Base-by-base conservation (phyloP, 92 coral and sea anemone genomes). In the Umimayanthus kanabou region DNA sequence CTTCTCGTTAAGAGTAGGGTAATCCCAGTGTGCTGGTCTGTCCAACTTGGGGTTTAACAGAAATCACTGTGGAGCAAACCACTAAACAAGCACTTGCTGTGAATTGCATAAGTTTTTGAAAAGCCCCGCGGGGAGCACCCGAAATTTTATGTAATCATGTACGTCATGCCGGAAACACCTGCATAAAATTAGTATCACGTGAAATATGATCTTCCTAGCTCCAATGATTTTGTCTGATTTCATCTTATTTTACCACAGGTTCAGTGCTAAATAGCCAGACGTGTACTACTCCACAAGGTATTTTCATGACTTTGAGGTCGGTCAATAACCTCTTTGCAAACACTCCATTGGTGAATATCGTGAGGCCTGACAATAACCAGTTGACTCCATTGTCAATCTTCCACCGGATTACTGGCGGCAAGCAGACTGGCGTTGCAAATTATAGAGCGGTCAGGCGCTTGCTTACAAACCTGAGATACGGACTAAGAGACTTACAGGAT, bases 401-500 rank as follows among this genome's bases (percentile, higher is more conserved):
- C 75, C 78, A 89, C 58, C 81, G 80, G 47, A 74, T 92, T 26
- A 45, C 39, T 25, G 93, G 96, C 49, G 92, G 96, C 9, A 89
- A 73, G 66, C 91, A 88, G 58, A 83, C 86, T 83, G 89, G 89
- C 16, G 78, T 93, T 23, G 57, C 81, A 47, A 89, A 89, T 80
- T 53, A 6, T 7, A 50, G 77, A 23, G 55, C 66, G 40, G 39
- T 89, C 22, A 57, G 79, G 53, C 76, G 84, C 28, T 26, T 58
- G 39, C 88, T 82, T 7, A 25, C 79, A 42, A 39, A 40, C 39
- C 77, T 89, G 5, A 39, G 67, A 37, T 83, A 42, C 6, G 76
- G 42, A 25, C 14, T 73, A 26, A 79, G 74, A 20, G 80, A 82
- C 22, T 61, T 89, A 4, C 16, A 58, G 47, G 13, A 43, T 15